Evolutionary conservation across 2,797 vertebrate genomes (phyloP), one percentile per base, ranked within the genome.

Genomic region (Knipowitschia caucasica): DNA sequence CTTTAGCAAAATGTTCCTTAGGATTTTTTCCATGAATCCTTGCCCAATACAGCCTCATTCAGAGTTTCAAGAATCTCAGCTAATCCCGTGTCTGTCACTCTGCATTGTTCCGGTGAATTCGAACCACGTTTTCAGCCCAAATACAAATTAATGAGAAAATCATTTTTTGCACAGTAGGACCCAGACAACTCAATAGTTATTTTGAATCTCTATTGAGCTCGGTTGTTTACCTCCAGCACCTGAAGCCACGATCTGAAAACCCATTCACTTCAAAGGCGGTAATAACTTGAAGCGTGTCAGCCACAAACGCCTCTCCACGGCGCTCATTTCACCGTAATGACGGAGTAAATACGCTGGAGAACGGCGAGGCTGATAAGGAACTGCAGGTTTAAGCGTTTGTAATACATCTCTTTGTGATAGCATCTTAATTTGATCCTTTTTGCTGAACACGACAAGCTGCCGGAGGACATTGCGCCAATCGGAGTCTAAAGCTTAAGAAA

Each of bases 241-340:
- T 72, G 69, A 45, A 78, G 77, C 69, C 26, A 27, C n/a, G 75
- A 80, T 83, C 72, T 82, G 64, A 78, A 27, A 39, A 77, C 59
- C 43, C 45, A 21, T 62, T 43, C 71, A 43, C 67, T 63, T 69
- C 67, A 59, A 60, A 51, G 15, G 56, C 10, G 53, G 64, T 64
- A 64, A 68, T 44, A 62, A 68, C 29, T 52, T 9, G 51, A 53
- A 43, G 42, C 0, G 35, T 31, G 59, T 50, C 64, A n/a, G 14
- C 53, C 50, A n/a, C 15, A 49, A 64, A 59, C 68, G 43, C 57
- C 47, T 67, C 59, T 59, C 47, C 53, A 15, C 45, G 39, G 33
- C 56, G 8, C 14, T 39, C 10, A 40, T 59, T 56, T 59, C 53
- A 54, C 69, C 59, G 45, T 54, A 54, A 68, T 62, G 60, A 53